Evolutionary conservation across 2,888 invertebrate genomes (phyloP), one percentile per base, ranked within the genome.

Genomic region (Tiliacea citrago): DNA sequence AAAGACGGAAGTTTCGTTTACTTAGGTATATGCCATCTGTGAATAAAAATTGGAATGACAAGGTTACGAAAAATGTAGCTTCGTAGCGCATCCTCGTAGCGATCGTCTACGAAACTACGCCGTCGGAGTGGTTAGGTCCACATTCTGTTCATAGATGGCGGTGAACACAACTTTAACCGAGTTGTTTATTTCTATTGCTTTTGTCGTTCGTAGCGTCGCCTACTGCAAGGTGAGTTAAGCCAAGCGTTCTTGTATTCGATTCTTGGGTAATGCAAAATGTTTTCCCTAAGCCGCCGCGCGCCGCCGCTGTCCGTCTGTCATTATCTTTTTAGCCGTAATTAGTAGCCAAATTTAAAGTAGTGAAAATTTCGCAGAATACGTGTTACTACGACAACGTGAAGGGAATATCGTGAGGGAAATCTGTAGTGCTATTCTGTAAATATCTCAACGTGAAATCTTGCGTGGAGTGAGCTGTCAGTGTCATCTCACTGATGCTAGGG

Each of bases 21-120:
- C 9, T 12, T n/a, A n/a, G n/a, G n/a, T 29, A 29, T 10, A 42
- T 65, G 82, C 82, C 82, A 82, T 84, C 82, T 82, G n/a, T 82
- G 68, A 47, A n/a, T 7, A 45, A 18, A 29, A 16, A 5, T n/a
- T 6, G 8, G 24, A 72, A 82, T 60, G 0, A 63, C 35, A 42
- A 29, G 13, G 45, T 47, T 35, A n/a, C 66, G 12, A 49, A 75
- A 62, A 8, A n/a, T 47, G 16, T 57, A 61, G 60, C 39, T 49
- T 55, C 76, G 77, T 76, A 84, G 82, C 62, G 35, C 51, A 49
- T 60, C n/a, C 13, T 69, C 66, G 76, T 72, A 80, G 84, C 75
- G 7, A 5, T 13, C 49, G 45, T 39, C 80, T 81, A 83, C 75
- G 51, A 77, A 62, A 16, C n/a, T 0, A 13, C n/a, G 12, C 7